Evolutionary conservation across 2,888 invertebrate species (phyloP).

Genomic region (Caenorhabditis sp.): DNA sequence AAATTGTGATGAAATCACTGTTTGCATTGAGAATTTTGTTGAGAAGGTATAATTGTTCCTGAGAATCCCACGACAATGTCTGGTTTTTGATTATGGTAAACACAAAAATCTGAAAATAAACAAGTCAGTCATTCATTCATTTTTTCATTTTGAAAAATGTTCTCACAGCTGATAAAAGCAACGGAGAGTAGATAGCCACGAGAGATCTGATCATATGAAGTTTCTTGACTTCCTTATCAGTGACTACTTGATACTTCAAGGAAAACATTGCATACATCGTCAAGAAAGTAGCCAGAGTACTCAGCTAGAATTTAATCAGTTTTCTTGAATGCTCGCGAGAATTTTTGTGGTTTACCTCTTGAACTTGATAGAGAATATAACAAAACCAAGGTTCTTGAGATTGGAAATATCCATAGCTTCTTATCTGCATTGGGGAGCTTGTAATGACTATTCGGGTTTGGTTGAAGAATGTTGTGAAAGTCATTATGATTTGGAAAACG

Average conservation of each 20-base stretch:
- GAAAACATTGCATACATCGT: conserved; percentile 36
- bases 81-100: conserved; percentile 25
- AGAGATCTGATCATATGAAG: conserved; percentile 15
- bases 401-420: conserved; percentile 27
- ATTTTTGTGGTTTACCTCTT: conserved; percentile 14
- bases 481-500: conserved; percentile 32
- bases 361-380: conserved; percentile 29
- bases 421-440: conserved; percentile 21
- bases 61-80: conserved; percentile 28
- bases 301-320: conserved; percentile 1
- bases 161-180: conserved; percentile 19
- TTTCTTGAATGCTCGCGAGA: not conserved
- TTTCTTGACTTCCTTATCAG: conserved; percentile 21
- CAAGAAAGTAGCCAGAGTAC: conserved; percentile 16
- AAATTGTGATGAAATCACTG: not conserved
- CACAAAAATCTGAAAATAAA: conserved; percentile 28
- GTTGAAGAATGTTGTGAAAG: conserved; percentile 5
- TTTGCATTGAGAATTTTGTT: conserved; percentile 5
- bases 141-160: too few species aligned
- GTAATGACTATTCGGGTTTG: conserved; percentile 28
- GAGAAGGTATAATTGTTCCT: conserved; percentile 33
- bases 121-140: too few species aligned
- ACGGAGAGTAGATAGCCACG: conserved; percentile 25
- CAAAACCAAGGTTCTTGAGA: conserved; percentile 25
- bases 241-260: conserved; percentile 37